phyloP scores from a whole-genome alignment of 1,140 invertebrate genomes.

The Holcopasites calliopsidis region DNA sequence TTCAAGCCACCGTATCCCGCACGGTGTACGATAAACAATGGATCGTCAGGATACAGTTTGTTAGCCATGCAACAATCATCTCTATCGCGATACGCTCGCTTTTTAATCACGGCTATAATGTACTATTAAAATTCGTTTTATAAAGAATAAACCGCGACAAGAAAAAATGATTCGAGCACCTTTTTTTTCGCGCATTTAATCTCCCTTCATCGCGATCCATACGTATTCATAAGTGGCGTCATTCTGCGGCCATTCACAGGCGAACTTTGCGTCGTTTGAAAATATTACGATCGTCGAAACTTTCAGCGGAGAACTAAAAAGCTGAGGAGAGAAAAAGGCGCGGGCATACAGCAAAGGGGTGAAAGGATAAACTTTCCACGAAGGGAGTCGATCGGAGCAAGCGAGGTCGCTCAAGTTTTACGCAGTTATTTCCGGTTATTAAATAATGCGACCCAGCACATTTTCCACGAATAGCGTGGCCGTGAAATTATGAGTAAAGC shows the following conservation, averaged over 20 bases:
- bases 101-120: no score
- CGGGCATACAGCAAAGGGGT: slow-evolving; percentile 17
- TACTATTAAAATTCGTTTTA: no score
- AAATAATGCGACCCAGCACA: slow-evolving; percentile 61
- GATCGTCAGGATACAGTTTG: not conserved
- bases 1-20: no score
- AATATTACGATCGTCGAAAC: slow-evolving; percentile 53
- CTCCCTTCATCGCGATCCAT: not conserved
- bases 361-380: slow-evolving; percentile 41
- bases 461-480: slow-evolving; percentile 45
- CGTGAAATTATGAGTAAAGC: slow-evolving; percentile 25
- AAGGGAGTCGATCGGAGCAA: slow-evolving; percentile 24
- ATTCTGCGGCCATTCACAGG: slow-evolving; percentile 11
- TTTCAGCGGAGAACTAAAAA: slow-evolving; percentile 29
- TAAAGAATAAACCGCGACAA: no score
- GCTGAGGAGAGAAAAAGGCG: slow-evolving; percentile 27
- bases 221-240: slow-evolving; percentile 13
- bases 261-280: slow-evolving; percentile 48
- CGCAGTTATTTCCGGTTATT: slow-evolving; percentile 69
- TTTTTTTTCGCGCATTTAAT: no score
- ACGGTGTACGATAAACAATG: no score
- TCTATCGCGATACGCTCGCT: no score
- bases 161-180: no score
- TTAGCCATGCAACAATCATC: no score
- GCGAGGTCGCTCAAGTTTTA: slow-evolving; percentile 56